Evolutionary conservation across 2,888 invertebrate species (phyloP).

Genomic region (Chrysolina oricalcia): DNA sequence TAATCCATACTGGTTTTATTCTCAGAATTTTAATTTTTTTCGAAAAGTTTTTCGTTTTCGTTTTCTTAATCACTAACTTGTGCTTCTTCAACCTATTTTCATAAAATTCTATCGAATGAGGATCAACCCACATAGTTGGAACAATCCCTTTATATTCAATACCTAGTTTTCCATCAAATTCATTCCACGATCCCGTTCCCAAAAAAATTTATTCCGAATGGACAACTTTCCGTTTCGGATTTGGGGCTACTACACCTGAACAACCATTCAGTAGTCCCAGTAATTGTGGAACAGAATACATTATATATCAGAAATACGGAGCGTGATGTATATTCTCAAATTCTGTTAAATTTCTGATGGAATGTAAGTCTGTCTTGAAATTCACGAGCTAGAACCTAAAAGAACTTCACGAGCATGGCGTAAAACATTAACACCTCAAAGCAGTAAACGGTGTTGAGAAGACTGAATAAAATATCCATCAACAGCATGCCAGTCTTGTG

Average conservation of each 20-base stretch:
- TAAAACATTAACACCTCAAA: not conserved
- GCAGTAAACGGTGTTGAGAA: constrained; percentile 3
- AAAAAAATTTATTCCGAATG: not conserved
- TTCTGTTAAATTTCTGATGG: constrained; percentile 5
- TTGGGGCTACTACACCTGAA: not conserved
- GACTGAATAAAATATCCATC: not conserved
- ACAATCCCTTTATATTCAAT: too few species aligned
- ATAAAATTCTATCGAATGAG: too few species aligned
- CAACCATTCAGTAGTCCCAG: not conserved
- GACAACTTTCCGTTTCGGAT: not conserved
- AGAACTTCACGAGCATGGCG: not conserved
- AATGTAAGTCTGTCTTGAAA: not conserved
- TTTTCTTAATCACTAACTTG: too few species aligned
- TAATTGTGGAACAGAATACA: constrained; percentile 3
- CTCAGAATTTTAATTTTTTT: too few species aligned
- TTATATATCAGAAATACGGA: not conserved
- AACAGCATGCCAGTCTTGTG: not conserved
- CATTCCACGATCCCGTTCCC: not conserved
- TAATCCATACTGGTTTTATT: too few species aligned
- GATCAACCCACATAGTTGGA: too few species aligned
- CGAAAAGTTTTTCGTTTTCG: too few species aligned
- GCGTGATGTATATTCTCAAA: not conserved
- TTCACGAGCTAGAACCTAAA: not conserved
- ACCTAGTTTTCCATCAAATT: too few species aligned
- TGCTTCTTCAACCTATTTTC: too few species aligned